Conservation (phyloP, 2,888 invertebrate genomes). For the Catocala sponsa region DNA sequence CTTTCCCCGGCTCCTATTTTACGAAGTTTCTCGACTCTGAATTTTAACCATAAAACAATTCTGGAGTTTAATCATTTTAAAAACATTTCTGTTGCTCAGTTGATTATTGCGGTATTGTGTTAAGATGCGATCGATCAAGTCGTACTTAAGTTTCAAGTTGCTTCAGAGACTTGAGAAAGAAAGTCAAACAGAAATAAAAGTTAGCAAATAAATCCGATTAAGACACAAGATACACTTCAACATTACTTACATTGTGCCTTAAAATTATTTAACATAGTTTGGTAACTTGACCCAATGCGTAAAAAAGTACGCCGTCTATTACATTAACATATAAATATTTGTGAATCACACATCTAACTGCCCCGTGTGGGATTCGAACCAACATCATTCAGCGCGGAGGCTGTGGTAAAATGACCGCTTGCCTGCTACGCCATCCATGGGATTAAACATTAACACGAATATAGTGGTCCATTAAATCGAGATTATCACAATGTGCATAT, state of each 20-base stretch:
- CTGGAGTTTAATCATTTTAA: constrained; percentile 27
- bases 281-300: too few species aligned
- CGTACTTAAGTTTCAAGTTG: background rate
- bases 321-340: too few species aligned
- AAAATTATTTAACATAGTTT: too few species aligned
- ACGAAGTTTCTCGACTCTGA: constrained; percentile 35
- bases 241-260: background rate
- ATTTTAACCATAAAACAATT: constrained; percentile 30
- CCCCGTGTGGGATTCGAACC: too few species aligned
- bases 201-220: constrained; percentile 1
- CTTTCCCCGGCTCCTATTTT: constrained; percentile 36
- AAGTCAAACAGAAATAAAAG: background rate
- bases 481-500: too few species aligned
- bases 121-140: constrained; percentile 1
- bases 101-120: constrained; percentile 16
- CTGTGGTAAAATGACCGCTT: too few species aligned
- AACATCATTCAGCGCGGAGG: too few species aligned
- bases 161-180: background rate
- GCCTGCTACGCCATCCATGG: too few species aligned
- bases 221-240: background rate
- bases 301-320: too few species aligned
- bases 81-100: constrained; percentile 24
- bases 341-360: too few species aligned
- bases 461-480: too few species aligned
- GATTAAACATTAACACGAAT: too few species aligned